phyloP scores from a whole-genome alignment of 2,113 vertebrate genomes.

The Columba livia region DNA sequence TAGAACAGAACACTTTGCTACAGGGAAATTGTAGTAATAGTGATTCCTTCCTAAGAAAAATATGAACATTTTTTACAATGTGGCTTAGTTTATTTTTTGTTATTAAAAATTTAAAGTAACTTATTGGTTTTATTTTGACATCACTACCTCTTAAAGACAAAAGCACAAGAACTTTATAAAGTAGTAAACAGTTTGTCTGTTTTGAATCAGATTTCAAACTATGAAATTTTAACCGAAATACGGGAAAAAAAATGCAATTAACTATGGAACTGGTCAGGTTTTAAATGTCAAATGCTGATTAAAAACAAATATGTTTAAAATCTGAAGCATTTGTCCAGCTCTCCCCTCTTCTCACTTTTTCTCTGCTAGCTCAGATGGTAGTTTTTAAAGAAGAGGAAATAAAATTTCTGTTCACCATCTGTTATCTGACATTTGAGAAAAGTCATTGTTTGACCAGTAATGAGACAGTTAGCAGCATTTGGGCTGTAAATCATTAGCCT shows the following conservation, averaged over 20 bases:
- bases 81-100: neutral
- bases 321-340: neutral
- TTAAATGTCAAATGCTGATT: neutral
- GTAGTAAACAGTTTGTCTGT: neutral
- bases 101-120: neutral
- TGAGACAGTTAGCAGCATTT: neutral
- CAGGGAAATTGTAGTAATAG: neutral
- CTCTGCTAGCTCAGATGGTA: neutral
- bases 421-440: slow-evolving; percentile 21
- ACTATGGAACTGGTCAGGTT: neutral
- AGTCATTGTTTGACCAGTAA: slow-evolving; percentile 4
- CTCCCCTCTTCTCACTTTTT: neutral
- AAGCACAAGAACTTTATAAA: neutral
- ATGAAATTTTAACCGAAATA: neutral
- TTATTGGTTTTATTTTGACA: neutral
- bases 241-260: neutral
- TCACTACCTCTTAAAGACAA: neutral
- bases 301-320: neutral
- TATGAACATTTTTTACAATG: neutral
- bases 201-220: neutral
- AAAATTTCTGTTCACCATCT: slow-evolving; percentile 21
- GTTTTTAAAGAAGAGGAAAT: neutral
- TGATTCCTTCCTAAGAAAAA: neutral
- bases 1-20: neutral
- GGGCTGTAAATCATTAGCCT: neutral